A percentile compares a stretch with the other conserved stretches of the same genome.
Evolutionary conservation across 2,888 invertebrate species (phyloP).

Genomic region (Lucinisca nassula): DNA sequence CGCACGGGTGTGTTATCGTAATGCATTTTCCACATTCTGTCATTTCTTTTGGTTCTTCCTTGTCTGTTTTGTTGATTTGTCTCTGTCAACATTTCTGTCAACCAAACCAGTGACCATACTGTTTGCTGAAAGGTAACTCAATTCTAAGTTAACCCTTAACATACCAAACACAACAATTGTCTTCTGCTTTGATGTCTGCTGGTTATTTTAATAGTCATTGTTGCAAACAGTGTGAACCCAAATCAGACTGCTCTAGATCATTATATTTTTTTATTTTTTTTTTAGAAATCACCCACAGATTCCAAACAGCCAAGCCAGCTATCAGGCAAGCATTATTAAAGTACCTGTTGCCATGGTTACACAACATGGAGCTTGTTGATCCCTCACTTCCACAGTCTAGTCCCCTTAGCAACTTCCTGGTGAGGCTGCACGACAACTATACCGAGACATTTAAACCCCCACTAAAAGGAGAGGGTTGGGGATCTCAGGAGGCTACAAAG

Average conservation of each 20-base stretch:
- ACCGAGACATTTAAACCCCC: slow-evolving; percentile 89
- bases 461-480: slow-evolving; percentile 97
- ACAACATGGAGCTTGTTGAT: slow-evolving; percentile 99
- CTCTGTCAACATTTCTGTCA: background rate
- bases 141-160: no score
- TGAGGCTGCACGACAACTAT: slow-evolving; percentile 90
- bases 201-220: no score
- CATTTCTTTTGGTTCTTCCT: no score
- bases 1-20: no score
- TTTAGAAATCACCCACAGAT: slow-evolving; percentile 98
- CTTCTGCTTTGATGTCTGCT: no score
- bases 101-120: no score
- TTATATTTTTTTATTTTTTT: slow-evolving; percentile 6
- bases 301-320: slow-evolving; percentile 98
- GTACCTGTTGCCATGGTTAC: slow-evolving; percentile 98
- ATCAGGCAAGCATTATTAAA: slow-evolving; percentile 96
- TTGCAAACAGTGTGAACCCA: no score
- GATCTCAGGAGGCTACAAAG: slow-evolving; percentile 99
- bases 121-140: no score
- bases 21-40: no score
- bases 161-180: no score
- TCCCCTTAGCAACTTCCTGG: slow-evolving; percentile 83
- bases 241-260: no score
- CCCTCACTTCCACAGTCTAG: slow-evolving; percentile 94
- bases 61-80: no score